phyloP scores from a whole-genome alignment of 2,888 invertebrate genomes.

The Petrophora chlorosata region DNA sequence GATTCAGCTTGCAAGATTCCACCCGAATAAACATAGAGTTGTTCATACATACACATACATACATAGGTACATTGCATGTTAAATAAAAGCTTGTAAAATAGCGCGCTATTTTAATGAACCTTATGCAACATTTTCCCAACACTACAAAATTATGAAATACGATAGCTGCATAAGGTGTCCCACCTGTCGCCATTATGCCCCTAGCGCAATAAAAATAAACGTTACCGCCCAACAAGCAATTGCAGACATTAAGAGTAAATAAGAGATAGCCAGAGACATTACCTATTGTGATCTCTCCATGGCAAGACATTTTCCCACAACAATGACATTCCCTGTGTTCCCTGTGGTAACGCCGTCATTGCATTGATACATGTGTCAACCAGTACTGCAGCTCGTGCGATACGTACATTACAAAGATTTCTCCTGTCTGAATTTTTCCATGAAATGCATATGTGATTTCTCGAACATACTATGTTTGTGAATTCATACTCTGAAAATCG shows the following conservation, averaged over 20 bases:
- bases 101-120: too few species aligned
- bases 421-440: too few species aligned
- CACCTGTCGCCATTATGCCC: not conserved
- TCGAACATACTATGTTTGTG: too few species aligned
- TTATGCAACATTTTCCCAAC: not conserved
- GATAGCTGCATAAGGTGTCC: not conserved
- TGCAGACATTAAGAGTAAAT: not conserved
- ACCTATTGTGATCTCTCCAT: not conserved
- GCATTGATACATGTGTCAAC: not conserved
- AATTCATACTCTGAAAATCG: too few species aligned
- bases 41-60: too few species aligned
- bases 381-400: not conserved
- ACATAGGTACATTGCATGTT: too few species aligned
- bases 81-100: too few species aligned
- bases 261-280: not conserved
- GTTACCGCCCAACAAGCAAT: not conserved
- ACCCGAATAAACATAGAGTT: too few species aligned
- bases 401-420: too few species aligned
- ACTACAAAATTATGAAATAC: not conserved
- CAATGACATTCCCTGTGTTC: too few species aligned
- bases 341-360: not conserved
- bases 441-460: too few species aligned
- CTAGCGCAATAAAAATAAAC: slow-evolving; percentile 3
- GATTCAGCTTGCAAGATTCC: too few species aligned
- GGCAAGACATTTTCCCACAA: slow-evolving; percentile 1